Conservation (phyloP, 2,888 invertebrate genomes). For the Sussaba pulchella region DNA sequence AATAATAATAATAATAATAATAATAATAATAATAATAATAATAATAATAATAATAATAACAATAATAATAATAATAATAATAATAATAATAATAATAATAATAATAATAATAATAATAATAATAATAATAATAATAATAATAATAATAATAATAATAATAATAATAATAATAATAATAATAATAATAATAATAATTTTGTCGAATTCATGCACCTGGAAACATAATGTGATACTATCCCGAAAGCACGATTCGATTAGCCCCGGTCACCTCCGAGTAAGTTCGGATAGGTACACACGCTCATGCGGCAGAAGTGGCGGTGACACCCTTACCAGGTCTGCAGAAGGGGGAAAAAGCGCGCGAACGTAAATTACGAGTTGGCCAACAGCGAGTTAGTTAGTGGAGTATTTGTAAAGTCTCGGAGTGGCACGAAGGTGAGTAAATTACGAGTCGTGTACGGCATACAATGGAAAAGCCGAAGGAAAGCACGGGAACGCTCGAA, state of each 20-base stretch:
- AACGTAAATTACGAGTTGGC: slow-evolving; percentile 61
- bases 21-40: too few relatives aligned
- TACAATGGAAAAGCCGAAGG: slow-evolving; percentile 53
- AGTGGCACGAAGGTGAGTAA: slow-evolving; percentile 52
- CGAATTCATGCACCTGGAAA: too few relatives aligned
- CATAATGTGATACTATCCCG: not conserved
- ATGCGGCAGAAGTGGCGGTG: slow-evolving; percentile 33
- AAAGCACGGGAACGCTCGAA: slow-evolving; percentile 7
- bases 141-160: too few relatives aligned
- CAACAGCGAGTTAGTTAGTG: slow-evolving; percentile 56
- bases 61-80: too few relatives aligned
- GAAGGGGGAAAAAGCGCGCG: slow-evolving; percentile 13
- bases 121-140: too few relatives aligned
- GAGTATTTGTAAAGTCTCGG: slow-evolving; percentile 59
- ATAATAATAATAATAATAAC: too few relatives aligned
- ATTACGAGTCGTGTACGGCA: slow-evolving; percentile 54
- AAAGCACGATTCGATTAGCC: not conserved
- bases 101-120: too few relatives aligned
- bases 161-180: too few relatives aligned
- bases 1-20: too few relatives aligned
- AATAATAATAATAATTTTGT: too few relatives aligned
- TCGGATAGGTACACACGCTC: slow-evolving; percentile 21
- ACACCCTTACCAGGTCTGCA: not conserved
- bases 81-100: too few relatives aligned
- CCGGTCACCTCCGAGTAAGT: not conserved